A percentile compares a stretch with the other conserved stretches of the same genome.
Conservation (phyloP, 2,888 invertebrate genomes). For the Synergus itoensis region DNA sequence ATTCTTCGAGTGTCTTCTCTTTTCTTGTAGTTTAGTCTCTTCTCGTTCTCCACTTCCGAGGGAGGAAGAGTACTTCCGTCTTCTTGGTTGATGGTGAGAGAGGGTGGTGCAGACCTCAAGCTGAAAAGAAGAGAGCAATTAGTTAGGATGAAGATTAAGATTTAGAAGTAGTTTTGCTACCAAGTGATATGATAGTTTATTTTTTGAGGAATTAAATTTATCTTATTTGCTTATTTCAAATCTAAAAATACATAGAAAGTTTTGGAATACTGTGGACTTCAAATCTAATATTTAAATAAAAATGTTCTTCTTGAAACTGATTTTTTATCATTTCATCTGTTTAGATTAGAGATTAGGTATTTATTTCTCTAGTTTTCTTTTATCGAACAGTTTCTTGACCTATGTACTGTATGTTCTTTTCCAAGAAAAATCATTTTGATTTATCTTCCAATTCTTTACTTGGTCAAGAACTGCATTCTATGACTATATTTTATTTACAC, state of each 20-base stretch:
- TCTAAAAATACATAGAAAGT: neutral
- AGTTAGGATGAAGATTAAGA: neutral
- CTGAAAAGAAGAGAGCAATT: neutral
- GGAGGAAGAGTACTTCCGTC: neutral
- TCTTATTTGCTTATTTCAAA: no score
- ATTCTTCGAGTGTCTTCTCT: neutral
- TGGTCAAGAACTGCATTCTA: neutral
- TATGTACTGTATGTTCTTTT: neutral
- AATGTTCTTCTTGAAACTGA: neutral
- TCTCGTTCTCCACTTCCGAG: constrained; percentile 25
- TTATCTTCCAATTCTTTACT: neutral
- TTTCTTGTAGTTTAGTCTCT: constrained; percentile 10
- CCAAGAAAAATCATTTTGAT: neutral
- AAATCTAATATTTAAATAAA: neutral
- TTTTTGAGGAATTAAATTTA: neutral
- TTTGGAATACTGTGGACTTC: neutral
- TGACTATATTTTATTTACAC: neutral
- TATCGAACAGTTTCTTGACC: neutral
- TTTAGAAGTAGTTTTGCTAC: neutral
- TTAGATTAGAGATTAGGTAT: neutral
- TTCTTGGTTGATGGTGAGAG: neutral
- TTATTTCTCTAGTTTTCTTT: neutral
- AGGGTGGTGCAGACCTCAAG: neutral
- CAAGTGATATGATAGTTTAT: neutral
- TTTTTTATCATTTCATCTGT: neutral